Percentiles rank a stretch among this genome's conserved stretches.
These are phyloP conservation scores for Chaetoderma sp. DNA, from an alignment of 2,888 invertebrate genomes.

Conservation along the genomic window DNA sequence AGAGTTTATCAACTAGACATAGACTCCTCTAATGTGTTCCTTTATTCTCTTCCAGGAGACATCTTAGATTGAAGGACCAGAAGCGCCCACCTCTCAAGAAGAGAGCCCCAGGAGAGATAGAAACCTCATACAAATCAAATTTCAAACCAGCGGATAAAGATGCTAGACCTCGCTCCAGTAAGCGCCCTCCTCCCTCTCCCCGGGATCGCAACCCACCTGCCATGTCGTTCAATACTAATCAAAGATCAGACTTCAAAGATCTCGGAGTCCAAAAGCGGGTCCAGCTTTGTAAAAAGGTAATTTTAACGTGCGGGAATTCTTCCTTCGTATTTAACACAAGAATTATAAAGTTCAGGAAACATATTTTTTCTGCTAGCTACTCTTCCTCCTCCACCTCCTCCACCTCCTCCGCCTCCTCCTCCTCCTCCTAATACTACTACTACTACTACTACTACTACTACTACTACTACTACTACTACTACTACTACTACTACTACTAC, in stretches of 20 bases:
- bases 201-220: slow-evolving; percentile 50
- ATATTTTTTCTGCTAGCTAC: too few relatives aligned
- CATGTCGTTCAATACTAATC: slow-evolving; percentile 60
- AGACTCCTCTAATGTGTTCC: slow-evolving; percentile 37
- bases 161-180: slow-evolving; percentile 59
- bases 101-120: too few relatives aligned
- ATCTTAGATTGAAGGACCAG: neutral
- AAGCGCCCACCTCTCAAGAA: slow-evolving; percentile 5
- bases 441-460: too few relatives aligned
- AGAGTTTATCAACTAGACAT: slow-evolving; percentile 32
- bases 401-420: too few relatives aligned
- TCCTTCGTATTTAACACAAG: too few relatives aligned
- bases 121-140: slow-evolving; percentile 57
- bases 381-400: too few relatives aligned
- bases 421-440: too few relatives aligned
- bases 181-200: slow-evolving; percentile 56
- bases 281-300: slow-evolving; percentile 49
- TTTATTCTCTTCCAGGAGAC: too few relatives aligned
- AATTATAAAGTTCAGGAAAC: neutral
- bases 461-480: too few relatives aligned
- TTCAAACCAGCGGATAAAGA: slow-evolving; percentile 44
- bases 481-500: too few relatives aligned
- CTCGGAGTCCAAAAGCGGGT: slow-evolving; percentile 45
- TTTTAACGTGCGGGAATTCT: neutral
- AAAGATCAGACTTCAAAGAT: slow-evolving; percentile 53